Base-by-base conservation (phyloP, 2,888 invertebrate species). In the Synergus japonicus region DNA sequence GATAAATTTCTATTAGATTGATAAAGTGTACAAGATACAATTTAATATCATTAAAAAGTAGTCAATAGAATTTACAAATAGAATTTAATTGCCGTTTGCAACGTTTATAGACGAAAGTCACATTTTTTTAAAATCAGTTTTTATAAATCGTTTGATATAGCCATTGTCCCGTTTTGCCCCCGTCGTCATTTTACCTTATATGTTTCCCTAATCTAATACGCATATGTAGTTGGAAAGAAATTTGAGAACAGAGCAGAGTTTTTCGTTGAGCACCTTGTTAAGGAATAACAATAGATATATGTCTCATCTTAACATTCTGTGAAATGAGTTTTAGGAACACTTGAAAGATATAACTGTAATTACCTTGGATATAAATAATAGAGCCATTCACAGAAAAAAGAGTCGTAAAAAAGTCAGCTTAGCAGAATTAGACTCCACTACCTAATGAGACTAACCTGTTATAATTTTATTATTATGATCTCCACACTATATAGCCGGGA, bases 391-490 rank as follows among this genome's bases (percentile, higher is more conserved):
- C 13, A 73, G 9, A 37, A 54, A 73, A 54, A 73, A 12, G 54
- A 41, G 54, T 13, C 3, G n/a, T 10, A 67, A 73, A 73, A 73
- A 73, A 73, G 49, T 54, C n/a, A 73, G 37, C 54, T n/a, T 54
- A 49, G 29, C 73, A 4, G 73, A 73, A 37, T 73, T 73, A 73
- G n/a, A 73, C 54, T 73, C 73, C 73, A 73, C 73, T 37, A 73
- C 15, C 54, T 73, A 73, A 73, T 73, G 54, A 73, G 54, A 73
- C 73, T 73, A 73, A 73, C 54, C 73, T 73, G 73, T 54, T 73
- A 73, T 22, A 22, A 22, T 22, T 73, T 22, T 73, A 73, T 73
- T 73, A 54, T 73, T 73, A 73, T 73, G 73, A 54, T 73, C 54
- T 73, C 54, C 49, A 58, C 54, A 22, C 22, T 22, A 22, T 22